Percentiles rank a stretch among this genome's conserved stretches.
Conservation (phyloP, 1,140 invertebrate genomes). For the Diplogasteroides magnus region DNA sequence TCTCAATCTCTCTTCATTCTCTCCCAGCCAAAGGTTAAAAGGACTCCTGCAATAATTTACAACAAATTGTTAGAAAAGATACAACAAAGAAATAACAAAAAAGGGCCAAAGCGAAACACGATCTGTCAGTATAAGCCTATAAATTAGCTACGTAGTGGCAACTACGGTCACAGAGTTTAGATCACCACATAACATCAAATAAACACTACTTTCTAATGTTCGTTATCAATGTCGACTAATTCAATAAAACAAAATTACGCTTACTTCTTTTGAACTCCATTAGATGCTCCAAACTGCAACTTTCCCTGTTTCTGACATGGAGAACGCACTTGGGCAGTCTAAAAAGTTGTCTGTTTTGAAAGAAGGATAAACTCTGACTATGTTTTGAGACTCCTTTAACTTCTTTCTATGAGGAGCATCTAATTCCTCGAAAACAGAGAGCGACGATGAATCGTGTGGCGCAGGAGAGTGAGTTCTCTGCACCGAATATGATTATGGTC, state of each 20-base stretch:
- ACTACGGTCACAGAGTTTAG: no score
- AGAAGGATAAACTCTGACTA: neutral
- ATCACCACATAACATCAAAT: no score
- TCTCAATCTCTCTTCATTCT: neutral
- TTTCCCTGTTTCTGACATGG: neutral
- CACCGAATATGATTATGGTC: neutral
- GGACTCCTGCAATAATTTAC: neutral
- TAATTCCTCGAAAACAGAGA: neutral
- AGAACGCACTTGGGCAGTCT: neutral
- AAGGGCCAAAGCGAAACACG: no score
- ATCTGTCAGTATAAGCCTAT: no score
- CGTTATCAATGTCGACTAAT: no score
- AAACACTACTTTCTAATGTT: no score
- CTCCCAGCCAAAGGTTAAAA: neutral
- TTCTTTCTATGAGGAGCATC: neutral
- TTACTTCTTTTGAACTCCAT: no score
- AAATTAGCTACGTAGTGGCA: no score
- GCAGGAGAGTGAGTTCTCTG: neutral
- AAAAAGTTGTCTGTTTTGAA: neutral
- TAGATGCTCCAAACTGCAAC: neutral
- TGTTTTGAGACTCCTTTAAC: neutral
- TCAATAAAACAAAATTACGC: no score
- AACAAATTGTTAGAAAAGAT: neutral
- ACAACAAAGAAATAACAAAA: neutral
- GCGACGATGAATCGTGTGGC: neutral